A percentile compares a stretch with the other conserved stretches of the same genome.
Conservation (phyloP, 2,113 vertebrate species). For the Sceloporus undulatus region DNA sequence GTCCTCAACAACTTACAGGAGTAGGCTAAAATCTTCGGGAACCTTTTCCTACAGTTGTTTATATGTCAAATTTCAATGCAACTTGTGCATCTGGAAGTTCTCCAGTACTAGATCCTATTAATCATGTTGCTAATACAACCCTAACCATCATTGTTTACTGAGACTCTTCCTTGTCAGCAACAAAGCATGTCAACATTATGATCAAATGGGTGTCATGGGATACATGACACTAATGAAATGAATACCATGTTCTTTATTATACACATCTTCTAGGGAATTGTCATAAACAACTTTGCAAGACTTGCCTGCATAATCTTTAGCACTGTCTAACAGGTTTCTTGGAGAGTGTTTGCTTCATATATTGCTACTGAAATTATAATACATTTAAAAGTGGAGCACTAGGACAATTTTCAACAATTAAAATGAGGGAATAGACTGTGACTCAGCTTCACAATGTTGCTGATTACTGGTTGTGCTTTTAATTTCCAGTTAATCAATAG, state of each 20-base stretch:
- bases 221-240: slow-evolving; percentile 60
- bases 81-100: slow-evolving; percentile 4
- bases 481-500: slow-evolving; percentile 47
- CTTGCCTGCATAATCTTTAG: slow-evolving; percentile 58
- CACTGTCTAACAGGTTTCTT: slow-evolving; percentile 60
- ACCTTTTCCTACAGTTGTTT: background rate
- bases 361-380: slow-evolving; percentile 62
- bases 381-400: slow-evolving; percentile 69
- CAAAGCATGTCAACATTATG: slow-evolving; percentile 37
- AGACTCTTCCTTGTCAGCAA: slow-evolving; percentile 48
- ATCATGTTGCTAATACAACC: background rate
- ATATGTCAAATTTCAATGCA: background rate
- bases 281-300: slow-evolving; percentile 42
- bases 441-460: slow-evolving; percentile 46
- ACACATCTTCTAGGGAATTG: slow-evolving; percentile 50
- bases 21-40: background rate
- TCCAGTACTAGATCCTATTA: background rate
- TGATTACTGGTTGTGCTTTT: slow-evolving; percentile 30
- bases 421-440: slow-evolving; percentile 33
- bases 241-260: slow-evolving; percentile 56
- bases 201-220: slow-evolving; percentile 36
- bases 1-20: background rate
- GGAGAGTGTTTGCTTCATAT: slow-evolving; percentile 41
- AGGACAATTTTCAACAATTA: background rate
- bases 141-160: slow-evolving; percentile 32